A percentile compares a stretch with the other conserved stretches of the same genome.
Evolutionary conservation across 1,140 invertebrate species (phyloP).

Genomic region (Caenorhabditis inopinata): DNA sequence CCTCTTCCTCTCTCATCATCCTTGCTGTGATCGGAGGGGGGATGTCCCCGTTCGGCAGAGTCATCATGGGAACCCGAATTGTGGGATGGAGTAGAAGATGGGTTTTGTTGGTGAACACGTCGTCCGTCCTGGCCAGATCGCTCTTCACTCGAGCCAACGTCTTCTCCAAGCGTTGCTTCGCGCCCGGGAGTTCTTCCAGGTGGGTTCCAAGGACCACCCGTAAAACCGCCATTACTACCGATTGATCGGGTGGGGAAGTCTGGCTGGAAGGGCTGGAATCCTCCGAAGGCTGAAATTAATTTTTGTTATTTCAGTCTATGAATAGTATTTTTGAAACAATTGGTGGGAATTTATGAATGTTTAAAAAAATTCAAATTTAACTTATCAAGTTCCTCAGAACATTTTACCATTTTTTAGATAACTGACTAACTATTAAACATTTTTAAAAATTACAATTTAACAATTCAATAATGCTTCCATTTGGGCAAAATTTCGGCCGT

Average conservation of each 20-base stretch:
- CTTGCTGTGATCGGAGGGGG: conserved; percentile 16
- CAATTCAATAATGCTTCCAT: too few relatives aligned
- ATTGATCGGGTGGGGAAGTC: conserved; percentile 20
- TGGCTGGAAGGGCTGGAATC: conserved; percentile 20
- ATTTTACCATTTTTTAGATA: too few relatives aligned
- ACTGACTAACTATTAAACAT: too few relatives aligned
- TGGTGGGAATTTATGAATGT: too few relatives aligned
- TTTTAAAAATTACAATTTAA: too few relatives aligned
- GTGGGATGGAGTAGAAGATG: conserved; percentile 13
- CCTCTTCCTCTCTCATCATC: conserved; percentile 17
- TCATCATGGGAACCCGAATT: conserved; percentile 24
- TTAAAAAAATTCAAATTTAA: too few relatives aligned
- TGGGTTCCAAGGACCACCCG: conserved; percentile 28
- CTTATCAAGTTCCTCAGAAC: too few relatives aligned
- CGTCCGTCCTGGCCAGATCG: conserved; percentile 20
- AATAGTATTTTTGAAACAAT: too few relatives aligned
- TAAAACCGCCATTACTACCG: conserved; percentile 29
- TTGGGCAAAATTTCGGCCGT: too few relatives aligned
- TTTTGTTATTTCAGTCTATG: too few relatives aligned
- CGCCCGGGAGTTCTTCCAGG: conserved; percentile 16
- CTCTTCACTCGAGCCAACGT: conserved; percentile 17
- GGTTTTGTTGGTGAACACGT: conserved; percentile 16
- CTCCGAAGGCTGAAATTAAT: conserved; percentile 4
- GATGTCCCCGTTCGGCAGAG: conserved; percentile 23
- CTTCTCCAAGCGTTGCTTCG: conserved; percentile 3